Evolutionary conservation across 2,113 vertebrate genomes (phyloP).

Genomic region (zebrafish (Danio rerio)): DNA sequence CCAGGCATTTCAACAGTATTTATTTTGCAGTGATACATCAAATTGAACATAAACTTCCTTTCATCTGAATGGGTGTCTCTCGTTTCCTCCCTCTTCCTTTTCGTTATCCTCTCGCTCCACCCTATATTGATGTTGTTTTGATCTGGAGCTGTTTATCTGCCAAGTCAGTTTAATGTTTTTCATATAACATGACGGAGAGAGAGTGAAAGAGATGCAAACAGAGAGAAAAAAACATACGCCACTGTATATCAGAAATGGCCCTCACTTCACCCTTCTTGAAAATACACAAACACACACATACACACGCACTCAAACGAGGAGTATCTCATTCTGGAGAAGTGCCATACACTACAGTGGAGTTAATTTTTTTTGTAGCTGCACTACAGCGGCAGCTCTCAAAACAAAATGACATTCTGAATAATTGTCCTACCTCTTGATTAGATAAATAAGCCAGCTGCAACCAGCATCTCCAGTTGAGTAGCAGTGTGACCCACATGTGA

Average conservation of each 20-base stretch:
- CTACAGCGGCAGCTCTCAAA: conserved; percentile 2
- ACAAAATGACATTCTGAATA: conserved; percentile 12
- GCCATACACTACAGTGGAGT: conserved; percentile 29
- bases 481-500: conserved; percentile 1
- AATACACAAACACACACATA: not conserved
- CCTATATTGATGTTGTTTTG: conserved; percentile 15
- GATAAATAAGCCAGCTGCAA: conserved; percentile 22
- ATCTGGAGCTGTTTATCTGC: conserved; percentile 21
- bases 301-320: not conserved
- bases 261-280: conserved; percentile 1
- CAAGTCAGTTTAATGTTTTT: conserved; percentile 10
- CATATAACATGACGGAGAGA: not conserved
- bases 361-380: not conserved
- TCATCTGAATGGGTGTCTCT: not conserved
- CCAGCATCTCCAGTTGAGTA: not conserved
- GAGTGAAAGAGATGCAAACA: not conserved
- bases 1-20: not conserved
- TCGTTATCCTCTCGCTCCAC: not conserved
- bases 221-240: not conserved
- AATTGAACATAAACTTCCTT: not conserved
- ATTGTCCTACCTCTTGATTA: conserved; percentile 18
- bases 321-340: not conserved
- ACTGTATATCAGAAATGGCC: not conserved
- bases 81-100: not conserved
- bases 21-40: not conserved